phyloP scores from a whole-genome alignment of 2,797 vertebrate genomes.

The Calcarius lapponicus region DNA sequence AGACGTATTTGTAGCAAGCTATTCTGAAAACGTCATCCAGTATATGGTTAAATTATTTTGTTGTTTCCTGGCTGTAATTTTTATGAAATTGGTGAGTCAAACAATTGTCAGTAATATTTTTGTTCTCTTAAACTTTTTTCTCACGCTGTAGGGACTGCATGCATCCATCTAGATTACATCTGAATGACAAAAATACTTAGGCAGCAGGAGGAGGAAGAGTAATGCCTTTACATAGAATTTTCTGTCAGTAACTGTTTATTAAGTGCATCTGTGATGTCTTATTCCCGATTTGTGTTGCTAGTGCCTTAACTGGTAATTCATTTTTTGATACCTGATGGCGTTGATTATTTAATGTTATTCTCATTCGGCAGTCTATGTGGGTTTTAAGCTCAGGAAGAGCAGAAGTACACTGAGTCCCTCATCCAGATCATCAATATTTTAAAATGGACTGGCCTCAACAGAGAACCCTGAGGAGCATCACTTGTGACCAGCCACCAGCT shows the following conservation, averaged over 20 bases:
- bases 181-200: conserved; percentile 23
- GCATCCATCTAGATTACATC: not conserved
- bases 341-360: not conserved
- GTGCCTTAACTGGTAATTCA: not conserved
- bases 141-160: not conserved
- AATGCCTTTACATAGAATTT: conserved; percentile 23
- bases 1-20: not conserved
- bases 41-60: conserved; percentile 6
- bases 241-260: conserved; percentile 12
- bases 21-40: not conserved
- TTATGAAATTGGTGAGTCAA: conserved; percentile 10
- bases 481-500: not conserved
- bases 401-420: not conserved
- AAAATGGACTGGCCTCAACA: not conserved
- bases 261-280: conserved; percentile 9
- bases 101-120: conserved; percentile 19
- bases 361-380: not conserved
- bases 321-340: conserved; percentile 8
- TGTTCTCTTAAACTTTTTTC: not conserved
- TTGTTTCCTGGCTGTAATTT: conserved; percentile 3
- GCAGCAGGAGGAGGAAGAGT: not conserved
- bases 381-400: not conserved
- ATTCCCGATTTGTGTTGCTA: conserved; percentile 16
- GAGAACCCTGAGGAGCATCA: not conserved
- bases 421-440: not conserved